Percentiles rank a stretch among this genome's conserved stretches.
phyloP scores from a whole-genome alignment of 2,113 vertebrate genomes.

The Pica pica region DNA sequence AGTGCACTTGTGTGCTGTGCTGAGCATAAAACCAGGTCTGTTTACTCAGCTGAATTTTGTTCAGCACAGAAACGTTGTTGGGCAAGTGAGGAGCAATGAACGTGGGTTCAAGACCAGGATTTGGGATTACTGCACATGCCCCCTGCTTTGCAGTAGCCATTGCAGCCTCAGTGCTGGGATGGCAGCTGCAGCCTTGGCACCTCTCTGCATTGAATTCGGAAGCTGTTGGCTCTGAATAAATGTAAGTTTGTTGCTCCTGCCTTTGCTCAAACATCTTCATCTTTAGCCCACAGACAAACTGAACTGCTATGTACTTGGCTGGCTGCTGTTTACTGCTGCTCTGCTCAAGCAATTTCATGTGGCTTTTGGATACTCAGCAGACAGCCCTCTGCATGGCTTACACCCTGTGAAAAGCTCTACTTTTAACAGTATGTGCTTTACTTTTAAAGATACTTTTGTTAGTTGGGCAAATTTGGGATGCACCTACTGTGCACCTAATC shows the following conservation, averaged over 20 bases:
- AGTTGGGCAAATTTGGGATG: background rate
- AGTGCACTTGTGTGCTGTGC: background rate
- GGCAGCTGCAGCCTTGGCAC: accelerated
- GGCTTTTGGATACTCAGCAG: background rate
- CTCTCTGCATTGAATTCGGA: background rate
- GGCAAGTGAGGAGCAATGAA: background rate
- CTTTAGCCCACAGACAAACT: background rate
- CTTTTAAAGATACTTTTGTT: background rate
- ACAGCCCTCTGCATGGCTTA: background rate
- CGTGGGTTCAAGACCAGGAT: background rate
- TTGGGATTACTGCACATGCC: background rate
- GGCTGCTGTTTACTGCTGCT: background rate
- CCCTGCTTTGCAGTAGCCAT: background rate
- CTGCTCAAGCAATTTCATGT: background rate
- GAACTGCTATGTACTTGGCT: accelerated
- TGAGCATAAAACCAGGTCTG: background rate
- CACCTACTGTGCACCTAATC: background rate
- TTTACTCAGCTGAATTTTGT: background rate
- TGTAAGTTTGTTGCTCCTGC: background rate
- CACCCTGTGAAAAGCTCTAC: background rate
- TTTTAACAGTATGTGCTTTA: background rate
- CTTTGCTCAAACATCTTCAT: background rate
- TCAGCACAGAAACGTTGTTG: accelerated
- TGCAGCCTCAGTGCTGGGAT: background rate
- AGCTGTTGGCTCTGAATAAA: background rate